Evolutionary conservation across 2,797 vertebrate species (phyloP), one percentile per base, ranked within the genome.

Genomic region (Urocyon cinereoargenteus): DNA sequence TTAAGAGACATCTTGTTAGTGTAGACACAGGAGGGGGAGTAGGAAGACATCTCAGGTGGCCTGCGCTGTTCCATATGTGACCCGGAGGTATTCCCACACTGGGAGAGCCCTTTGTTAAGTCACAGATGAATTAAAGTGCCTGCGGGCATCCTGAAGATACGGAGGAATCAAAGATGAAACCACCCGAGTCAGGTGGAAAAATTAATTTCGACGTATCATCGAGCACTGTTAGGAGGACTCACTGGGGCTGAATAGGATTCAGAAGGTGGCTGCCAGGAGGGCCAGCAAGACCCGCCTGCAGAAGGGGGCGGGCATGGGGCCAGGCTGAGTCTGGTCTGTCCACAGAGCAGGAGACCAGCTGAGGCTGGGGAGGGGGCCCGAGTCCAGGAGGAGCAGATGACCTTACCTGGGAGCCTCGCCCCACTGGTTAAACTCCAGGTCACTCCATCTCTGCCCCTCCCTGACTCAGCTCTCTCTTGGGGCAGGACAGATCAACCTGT

Each of bases 71-170:
- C 11, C 12, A 2, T 2, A 0, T 45, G 22, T 45, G 70, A 73
- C 36, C 15, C 3, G 3, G 13, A 45, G 31, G 28, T n/a, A 31
- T 22, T 11, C 70, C 70, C 5, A 0, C 5, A 3, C 36, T 26
- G 70, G 70, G 70, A 73, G 36, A 12, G 2, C 36, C 36, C 36
- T 26, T 14, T 26, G 22, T 2, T 73, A 14, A 73, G 26, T 73
- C 66, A 68, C 66, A 68, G n/a, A 34, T 68, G n/a, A 68, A 68
- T 34, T n/a, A 19, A 68, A n/a, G 13, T 28, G 26, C 26, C 26
- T 8, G 2, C n/a, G 34, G n/a, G 70, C 12, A 0, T 73, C 22
- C 70, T 26, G 70, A 22, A 5, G 22, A 34, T 45, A 14, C 0
- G 13, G 70, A 73, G 22, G 36, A 73, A 73, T 73, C n/a, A 24